Evolutionary conservation across 2,113 vertebrate genomes (phyloP).

Genomic region (Lophotis ruficrista): DNA sequence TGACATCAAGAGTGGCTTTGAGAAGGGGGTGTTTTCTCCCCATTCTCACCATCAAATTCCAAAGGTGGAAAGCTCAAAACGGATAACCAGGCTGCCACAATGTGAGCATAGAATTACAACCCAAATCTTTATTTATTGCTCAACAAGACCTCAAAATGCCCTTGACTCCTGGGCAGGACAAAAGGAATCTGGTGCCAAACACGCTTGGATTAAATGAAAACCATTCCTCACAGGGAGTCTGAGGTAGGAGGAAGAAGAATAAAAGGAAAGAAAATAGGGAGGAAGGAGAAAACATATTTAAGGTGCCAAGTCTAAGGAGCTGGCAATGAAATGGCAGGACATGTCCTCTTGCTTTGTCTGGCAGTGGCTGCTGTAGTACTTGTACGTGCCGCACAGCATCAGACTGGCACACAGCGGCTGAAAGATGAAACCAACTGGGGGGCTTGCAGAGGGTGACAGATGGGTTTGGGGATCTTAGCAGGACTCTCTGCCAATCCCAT

Average conservation of each 20-base stretch:
- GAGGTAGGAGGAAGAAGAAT: neutral
- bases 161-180: neutral
- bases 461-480: neutral
- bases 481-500: neutral
- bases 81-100: neutral
- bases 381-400: neutral
- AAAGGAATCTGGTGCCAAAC: conserved; percentile 25
- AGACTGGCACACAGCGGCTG: neutral
- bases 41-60: neutral
- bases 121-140: neutral
- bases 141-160: neutral
- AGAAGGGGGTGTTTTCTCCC: neutral
- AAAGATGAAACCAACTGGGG: neutral
- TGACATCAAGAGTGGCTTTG: neutral
- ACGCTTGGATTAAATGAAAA: neutral
- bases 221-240: neutral
- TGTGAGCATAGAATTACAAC: neutral
- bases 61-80: neutral
- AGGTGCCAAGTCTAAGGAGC: neutral
- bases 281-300: neutral
- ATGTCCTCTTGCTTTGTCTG: neutral
- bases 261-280: neutral
- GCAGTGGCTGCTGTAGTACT: neutral
- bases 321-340: rapidly evolving
- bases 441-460: neutral